Percentiles rank a stretch among this genome's conserved stretches.
Evolutionary conservation across 2,113 vertebrate species (phyloP).

Genomic region (Aptenodytes forsteri): DNA sequence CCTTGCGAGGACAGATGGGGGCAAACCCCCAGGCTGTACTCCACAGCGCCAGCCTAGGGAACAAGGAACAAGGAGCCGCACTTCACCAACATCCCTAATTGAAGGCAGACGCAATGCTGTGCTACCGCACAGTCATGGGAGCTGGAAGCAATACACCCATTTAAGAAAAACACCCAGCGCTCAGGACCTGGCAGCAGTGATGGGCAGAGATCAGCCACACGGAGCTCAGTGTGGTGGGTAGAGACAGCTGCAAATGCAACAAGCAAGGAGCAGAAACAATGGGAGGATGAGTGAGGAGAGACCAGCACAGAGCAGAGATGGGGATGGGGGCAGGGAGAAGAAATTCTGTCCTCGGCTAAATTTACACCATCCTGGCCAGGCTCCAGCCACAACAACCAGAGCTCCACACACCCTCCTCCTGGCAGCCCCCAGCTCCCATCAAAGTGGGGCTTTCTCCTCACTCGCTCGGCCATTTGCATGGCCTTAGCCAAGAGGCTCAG

Average conservation of each 20-base stretch:
- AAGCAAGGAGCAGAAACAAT: neutral
- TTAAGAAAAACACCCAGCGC: neutral
- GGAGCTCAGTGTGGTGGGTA: fast-evolving
- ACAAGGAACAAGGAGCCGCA: neutral
- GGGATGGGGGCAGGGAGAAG: neutral
- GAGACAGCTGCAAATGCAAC: fast-evolving
- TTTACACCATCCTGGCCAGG: neutral
- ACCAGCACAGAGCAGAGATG: neutral
- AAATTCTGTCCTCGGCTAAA: neutral
- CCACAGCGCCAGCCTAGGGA: neutral
- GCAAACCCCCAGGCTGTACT: neutral
- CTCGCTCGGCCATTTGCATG: neutral
- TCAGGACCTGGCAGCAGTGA: neutral
- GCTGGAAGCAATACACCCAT: neutral
- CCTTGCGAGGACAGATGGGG: neutral
- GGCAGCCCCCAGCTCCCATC: neutral
- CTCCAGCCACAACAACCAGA: neutral
- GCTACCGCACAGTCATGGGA: neutral
- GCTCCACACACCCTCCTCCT: neutral
- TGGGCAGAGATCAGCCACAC: neutral
- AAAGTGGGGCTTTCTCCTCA: neutral
- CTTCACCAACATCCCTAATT: neutral
- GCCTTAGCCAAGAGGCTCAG: neutral
- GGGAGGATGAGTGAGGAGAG: neutral
- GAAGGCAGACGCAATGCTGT: neutral